Percentiles rank a stretch among this genome's conserved stretches.
Evolutionary conservation across 2,888 invertebrate species (phyloP).

Genomic region (Merodon equestris): DNA sequence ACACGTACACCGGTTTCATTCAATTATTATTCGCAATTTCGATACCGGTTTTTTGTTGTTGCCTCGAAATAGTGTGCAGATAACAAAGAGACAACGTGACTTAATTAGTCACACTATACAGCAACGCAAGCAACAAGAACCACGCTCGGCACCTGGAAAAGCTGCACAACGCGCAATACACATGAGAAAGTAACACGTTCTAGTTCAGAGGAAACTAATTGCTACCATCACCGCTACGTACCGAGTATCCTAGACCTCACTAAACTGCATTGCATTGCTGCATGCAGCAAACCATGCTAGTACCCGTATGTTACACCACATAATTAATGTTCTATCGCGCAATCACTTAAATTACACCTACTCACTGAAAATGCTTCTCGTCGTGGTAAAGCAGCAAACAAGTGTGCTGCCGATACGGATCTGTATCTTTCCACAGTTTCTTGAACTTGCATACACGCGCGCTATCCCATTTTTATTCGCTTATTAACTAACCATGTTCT

Average conservation of each 20-base stretch:
- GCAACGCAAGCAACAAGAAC: slow-evolving; percentile 1
- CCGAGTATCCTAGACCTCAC: slow-evolving; percentile 15
- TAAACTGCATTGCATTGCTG: slow-evolving; percentile 11
- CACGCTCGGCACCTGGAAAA: not conserved
- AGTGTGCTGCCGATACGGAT: slow-evolving; percentile 35
- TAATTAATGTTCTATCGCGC: slow-evolving; percentile 56
- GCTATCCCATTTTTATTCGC: not conserved
- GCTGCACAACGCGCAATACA: slow-evolving; percentile 33
- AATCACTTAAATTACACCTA: slow-evolving; percentile 39
- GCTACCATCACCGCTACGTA: slow-evolving; percentile 9
- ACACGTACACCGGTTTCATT: not conserved
- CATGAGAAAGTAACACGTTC: slow-evolving; percentile 61
- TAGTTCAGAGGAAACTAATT: slow-evolving; percentile 52
- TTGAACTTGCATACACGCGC: slow-evolving; percentile 24
- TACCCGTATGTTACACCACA: slow-evolving; percentile 32
- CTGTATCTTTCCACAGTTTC: slow-evolving; percentile 19
- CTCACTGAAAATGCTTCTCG: slow-evolving; percentile 17
- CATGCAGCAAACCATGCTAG: not conserved
- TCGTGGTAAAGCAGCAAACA: slow-evolving; percentile 13
- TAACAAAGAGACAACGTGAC: slow-evolving; percentile 27
- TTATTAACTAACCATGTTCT: too few relatives aligned
- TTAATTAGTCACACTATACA: slow-evolving; percentile 23
- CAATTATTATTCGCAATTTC: slow-evolving; percentile 1
- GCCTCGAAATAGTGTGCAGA: not conserved
- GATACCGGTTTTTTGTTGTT: slow-evolving; percentile 4